Base-by-base conservation (phyloP, 2,113 vertebrate genomes). In the Cyanoderma ruficeps region DNA sequence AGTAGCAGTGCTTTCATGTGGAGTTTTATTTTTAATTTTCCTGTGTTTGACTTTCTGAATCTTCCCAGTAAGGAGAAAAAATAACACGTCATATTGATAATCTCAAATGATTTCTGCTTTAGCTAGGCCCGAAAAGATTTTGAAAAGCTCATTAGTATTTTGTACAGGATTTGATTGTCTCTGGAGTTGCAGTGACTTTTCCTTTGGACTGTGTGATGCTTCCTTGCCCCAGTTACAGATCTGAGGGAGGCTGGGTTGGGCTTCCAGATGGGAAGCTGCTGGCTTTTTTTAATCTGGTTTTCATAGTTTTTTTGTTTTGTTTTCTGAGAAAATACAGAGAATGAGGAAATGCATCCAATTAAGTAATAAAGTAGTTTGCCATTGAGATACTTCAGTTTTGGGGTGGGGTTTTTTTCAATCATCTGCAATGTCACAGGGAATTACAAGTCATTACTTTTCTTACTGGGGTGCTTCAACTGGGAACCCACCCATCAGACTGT, bases 401-500 rank as follows among this genome's bases (percentile, higher is more conserved):
- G 28, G 24, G 47, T 39, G 6, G 6, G 0, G 30, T 41, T 47
- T 55, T 41, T 9, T 21, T 7, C 3, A 10, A 17, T 72, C n/a
- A 47, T 80, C 50, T 44, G 31, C 25, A 74, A 50, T 33, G 5
- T 72, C 47, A 9, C 2, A 13, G 35, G 22, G 44, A 64, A 6
- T 47, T 75, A 22, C 10, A 47, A 68, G 31, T 39, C 47, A 57
- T 79, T 33, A 10, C 14, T 69, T 77, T 78, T 61, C 56, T 39
- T 60, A 18, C 7, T 27, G 55, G 19, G 9, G 5, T 35, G 28
- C 39, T 85, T 65, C 68, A 74, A 20, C 8, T 57, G 53, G 5
- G 1, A 56, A 42, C 5, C 31, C 1, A 0, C 19, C 7, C 5
- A 16, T 63, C n/a, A 41, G 27, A 37, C 12, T 35, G 31, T 59